Percentiles rank a stretch among this genome's conserved stretches.
Evolutionary conservation across 1,140 invertebrate genomes (phyloP).

Genomic region (Drosophila truncata): DNA sequence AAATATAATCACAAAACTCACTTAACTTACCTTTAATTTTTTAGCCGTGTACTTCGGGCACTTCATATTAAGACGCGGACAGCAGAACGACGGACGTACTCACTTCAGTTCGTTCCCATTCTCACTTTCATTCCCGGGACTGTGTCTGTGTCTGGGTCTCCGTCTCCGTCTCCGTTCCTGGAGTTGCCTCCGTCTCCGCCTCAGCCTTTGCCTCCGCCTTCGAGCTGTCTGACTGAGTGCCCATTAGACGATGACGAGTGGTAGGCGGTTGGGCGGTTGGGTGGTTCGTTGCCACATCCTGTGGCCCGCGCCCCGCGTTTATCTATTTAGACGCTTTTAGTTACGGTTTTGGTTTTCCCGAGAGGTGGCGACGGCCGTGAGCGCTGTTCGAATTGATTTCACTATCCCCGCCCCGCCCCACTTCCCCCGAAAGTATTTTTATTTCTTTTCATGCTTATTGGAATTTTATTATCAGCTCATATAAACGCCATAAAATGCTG

Average conservation of each 20-base stretch:
- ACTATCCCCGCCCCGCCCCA: neutral
- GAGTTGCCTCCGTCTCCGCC: neutral
- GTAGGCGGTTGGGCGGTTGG: neutral
- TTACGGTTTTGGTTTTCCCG: slow-evolving; percentile 62
- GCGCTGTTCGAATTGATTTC: slow-evolving; percentile 63
- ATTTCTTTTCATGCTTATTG: slow-evolving; percentile 78
- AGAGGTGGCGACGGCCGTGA: slow-evolving; percentile 18
- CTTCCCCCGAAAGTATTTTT: slow-evolving; percentile 65
- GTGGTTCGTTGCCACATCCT: slow-evolving; percentile 21
- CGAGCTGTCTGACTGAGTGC: slow-evolving; percentile 56
- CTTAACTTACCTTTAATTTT: neutral
- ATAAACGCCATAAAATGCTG: slow-evolving; percentile 77
- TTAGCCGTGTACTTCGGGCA: slow-evolving; percentile 40
- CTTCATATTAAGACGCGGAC: slow-evolving; percentile 38
- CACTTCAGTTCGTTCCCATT: slow-evolving; percentile 19
- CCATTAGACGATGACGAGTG: slow-evolving; percentile 61
- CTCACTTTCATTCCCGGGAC: slow-evolving; percentile 1
- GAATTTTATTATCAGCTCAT: slow-evolving; percentile 82
- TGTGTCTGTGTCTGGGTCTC: neutral
- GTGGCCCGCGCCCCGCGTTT: slow-evolving; percentile 40
- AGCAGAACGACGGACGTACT: slow-evolving; percentile 17
- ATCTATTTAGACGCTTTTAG: slow-evolving; percentile 81
- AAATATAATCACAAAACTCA: too few relatives aligned
- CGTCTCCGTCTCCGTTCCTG: neutral
- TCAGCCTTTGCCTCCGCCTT: neutral